Base-by-base conservation (phyloP, 2,113 vertebrate species). In the Pao palembangensis region DNA sequence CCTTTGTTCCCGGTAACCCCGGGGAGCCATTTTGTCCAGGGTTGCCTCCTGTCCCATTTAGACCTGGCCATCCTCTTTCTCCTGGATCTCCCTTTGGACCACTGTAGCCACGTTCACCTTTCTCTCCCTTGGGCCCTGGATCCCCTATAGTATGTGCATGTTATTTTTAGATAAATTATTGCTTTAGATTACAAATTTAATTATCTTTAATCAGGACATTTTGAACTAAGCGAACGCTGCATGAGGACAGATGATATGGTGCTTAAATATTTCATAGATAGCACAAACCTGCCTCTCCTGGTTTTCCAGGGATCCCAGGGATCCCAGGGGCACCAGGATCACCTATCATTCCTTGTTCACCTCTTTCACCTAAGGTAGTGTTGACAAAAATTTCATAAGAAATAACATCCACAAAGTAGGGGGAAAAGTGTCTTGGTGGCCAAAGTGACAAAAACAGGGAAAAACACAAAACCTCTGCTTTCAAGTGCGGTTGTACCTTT, bases 1-100 rank as follows among this genome's bases (percentile, higher is more conserved):
- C 95, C 63, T 91, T 93, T 14, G 85, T 83, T 14, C 95, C 94
- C 0, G 66, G 57, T 38, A 16, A 11, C 20, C 96, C 95, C 0
- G 87, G 83, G 10, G 90, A 85, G 6, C 95, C 46, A 85, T 41
- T 64, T 65, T 12, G 42, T 31, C 90, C 89, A 8, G 58, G 49
- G 5, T 87, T 92, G 56, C 96, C 96, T 67, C 92, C 93, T 59
- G 91, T 94, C 12, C 92, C 93, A 0, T 96, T 94, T 61, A 87
- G 88, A 71, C 94, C 93, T 0, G 74, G 70, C 69, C 93, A 92
- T 58, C 96, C 95, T 67, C 89, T 93, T 17, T 88, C 89, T 2
- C 96, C 96, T 3, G 92, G 94, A 54, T 98, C 93, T 28, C 96
- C 96, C 85, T 93, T 94, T 42, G 89, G 68, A 16, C 95, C 96